A percentile compares a stretch with the other conserved stretches of the same genome.
These are phyloP conservation scores for Athetis lepigone DNA, from an alignment of 2,888 invertebrate genomes.

Conservation along the genomic window DNA sequence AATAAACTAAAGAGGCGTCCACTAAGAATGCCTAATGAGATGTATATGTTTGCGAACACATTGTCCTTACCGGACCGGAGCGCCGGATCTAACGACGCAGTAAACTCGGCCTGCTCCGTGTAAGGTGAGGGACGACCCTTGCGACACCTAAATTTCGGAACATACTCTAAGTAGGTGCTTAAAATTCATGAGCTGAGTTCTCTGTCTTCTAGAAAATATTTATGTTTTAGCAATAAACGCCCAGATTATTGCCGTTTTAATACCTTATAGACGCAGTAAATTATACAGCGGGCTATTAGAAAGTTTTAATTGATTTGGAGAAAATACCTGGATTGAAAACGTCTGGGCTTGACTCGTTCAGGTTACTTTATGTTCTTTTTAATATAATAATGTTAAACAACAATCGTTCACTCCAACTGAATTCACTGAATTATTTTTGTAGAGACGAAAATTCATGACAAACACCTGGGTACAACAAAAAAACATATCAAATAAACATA, in stretches of 20 bases:
- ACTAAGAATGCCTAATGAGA: slow-evolving; percentile 52
- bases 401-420: not conserved
- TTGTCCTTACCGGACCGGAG: slow-evolving; percentile 21
- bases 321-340: not conserved
- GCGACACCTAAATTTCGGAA: slow-evolving; percentile 50
- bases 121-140: slow-evolving; percentile 45
- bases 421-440: not conserved
- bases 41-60: slow-evolving; percentile 56
- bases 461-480: not conserved
- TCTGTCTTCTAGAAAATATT: slow-evolving; percentile 47
- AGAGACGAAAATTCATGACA: not conserved
- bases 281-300: not conserved
- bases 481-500: not conserved
- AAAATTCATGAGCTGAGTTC: slow-evolving; percentile 54
- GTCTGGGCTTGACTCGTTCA: not conserved
- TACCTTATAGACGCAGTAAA: slow-evolving; percentile 5
- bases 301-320: not conserved
- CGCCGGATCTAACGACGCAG: slow-evolving; percentile 44
- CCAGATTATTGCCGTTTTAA: slow-evolving; percentile 18
- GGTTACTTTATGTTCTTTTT: not conserved
- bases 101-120: slow-evolving; percentile 47
- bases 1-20: slow-evolving; percentile 45
- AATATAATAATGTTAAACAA: not conserved
- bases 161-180: slow-evolving; percentile 55
- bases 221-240: slow-evolving; percentile 46